Evolutionary conservation across 2,113 vertebrate genomes (phyloP).

Genomic region (Nesogale talazaci): DNA sequence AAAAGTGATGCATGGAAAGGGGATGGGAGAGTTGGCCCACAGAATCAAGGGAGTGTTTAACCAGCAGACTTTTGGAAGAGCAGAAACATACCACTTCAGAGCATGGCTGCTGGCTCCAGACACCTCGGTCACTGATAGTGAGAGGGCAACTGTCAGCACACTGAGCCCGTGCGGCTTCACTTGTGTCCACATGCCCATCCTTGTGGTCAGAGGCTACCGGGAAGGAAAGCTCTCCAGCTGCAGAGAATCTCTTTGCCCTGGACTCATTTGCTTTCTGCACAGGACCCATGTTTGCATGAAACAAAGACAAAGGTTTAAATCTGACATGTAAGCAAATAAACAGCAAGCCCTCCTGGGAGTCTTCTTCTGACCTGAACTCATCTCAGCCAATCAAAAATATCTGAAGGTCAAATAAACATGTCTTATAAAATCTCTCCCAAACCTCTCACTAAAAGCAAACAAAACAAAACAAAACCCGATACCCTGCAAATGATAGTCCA

Average conservation of each 20-base stretch:
- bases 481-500: neutral
- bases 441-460: neutral
- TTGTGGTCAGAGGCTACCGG: neutral
- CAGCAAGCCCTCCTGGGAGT: neutral
- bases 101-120: too few species aligned
- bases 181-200: neutral
- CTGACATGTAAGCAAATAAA: slow-evolving; percentile 17
- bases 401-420: neutral
- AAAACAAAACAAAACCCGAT: neutral
- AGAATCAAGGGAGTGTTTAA: neutral
- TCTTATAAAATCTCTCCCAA: slow-evolving; percentile 15
- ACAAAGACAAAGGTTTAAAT: slow-evolving; percentile 36
- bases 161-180: neutral
- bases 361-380: neutral
- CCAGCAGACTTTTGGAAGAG: neutral
- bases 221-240: neutral
- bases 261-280: slow-evolving; percentile 13
- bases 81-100: neutral
- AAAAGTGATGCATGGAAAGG: neutral
- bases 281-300: neutral
- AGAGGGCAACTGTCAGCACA: neutral
- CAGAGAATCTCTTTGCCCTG: neutral
- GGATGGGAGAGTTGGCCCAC: too few species aligned
- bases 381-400: neutral
- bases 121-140: neutral